phyloP scores from a whole-genome alignment of 2,797 vertebrate genomes.

The Naso thynnoides region DNA sequence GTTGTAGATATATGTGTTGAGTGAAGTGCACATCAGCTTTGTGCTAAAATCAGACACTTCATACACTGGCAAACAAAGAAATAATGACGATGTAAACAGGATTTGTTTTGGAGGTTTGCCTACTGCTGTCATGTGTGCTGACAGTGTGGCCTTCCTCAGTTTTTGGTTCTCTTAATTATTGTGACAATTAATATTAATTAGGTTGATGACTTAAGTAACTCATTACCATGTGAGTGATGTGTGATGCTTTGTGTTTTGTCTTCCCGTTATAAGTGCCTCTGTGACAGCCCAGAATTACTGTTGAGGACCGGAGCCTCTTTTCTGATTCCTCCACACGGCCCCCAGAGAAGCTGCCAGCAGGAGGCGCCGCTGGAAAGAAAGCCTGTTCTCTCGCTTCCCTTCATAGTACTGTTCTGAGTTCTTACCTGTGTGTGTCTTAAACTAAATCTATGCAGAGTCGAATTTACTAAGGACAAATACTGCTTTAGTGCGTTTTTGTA shows the following conservation, averaged over 20 bases:
- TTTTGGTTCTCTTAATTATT: not conserved
- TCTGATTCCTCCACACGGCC: conserved; percentile 26
- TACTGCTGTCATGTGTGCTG: not conserved
- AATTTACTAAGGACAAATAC: conserved; percentile 52
- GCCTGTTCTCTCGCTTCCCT: conserved; percentile 26
- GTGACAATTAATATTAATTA: not conserved
- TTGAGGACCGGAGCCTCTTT: conserved; percentile 41
- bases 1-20: too few species aligned
- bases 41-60: not conserved
- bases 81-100: not conserved
- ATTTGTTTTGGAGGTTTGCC: not conserved
- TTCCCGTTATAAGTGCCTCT: conserved; percentile 73
- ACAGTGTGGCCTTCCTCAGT: not conserved
- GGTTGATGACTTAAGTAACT: not conserved
- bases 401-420: conserved; percentile 66
- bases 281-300: conserved; percentile 66
- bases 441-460: conserved; percentile 76
- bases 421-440: conserved; percentile 78
- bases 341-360: conserved; percentile 32
- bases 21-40: not conserved
- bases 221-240: conserved; percentile 23
- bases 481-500: conserved; percentile 49
- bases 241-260: conserved; percentile 13
- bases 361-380: conserved; percentile 23
- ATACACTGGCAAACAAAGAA: not conserved